These are phyloP conservation scores for Paradisaea rubra DNA, from an alignment of 2,113 vertebrate species.

Conservation along the genomic window DNA sequence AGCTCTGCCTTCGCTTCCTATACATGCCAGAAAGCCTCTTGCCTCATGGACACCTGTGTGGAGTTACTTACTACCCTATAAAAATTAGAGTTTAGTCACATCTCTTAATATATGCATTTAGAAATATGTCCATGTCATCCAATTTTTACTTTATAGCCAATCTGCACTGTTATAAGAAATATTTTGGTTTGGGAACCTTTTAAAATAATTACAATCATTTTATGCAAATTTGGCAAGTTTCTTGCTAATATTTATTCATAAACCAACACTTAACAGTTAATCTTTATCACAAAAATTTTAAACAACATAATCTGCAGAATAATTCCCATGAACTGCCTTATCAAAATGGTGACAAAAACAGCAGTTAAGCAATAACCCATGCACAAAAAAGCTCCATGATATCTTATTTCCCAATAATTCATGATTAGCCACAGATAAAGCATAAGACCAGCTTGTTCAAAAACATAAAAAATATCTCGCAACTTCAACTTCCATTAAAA, in stretches of 20 bases:
- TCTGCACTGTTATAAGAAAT: background rate
- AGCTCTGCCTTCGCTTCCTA: background rate
- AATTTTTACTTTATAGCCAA: background rate
- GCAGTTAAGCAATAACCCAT: background rate
- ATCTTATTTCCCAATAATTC: background rate
- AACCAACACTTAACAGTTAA: background rate
- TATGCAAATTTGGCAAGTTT: background rate
- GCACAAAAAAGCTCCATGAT: background rate
- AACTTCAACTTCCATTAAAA: background rate
- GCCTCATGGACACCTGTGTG: background rate
- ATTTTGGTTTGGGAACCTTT: background rate
- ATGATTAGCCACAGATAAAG: background rate
- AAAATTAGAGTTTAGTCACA: background rate
- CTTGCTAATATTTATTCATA: background rate
- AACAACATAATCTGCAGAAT: background rate
- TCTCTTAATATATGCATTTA: background rate
- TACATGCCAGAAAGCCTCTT: background rate
- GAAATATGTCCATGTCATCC: background rate
- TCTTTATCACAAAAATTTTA: background rate
- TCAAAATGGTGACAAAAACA: background rate
- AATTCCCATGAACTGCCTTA: background rate
- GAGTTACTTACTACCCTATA: background rate
- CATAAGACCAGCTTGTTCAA: background rate
- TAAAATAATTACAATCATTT: background rate
- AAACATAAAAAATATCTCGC: background rate